These are phyloP conservation scores for Lontra canadensis DNA, from an alignment of 2,113 vertebrate species.

Conservation along the genomic window DNA sequence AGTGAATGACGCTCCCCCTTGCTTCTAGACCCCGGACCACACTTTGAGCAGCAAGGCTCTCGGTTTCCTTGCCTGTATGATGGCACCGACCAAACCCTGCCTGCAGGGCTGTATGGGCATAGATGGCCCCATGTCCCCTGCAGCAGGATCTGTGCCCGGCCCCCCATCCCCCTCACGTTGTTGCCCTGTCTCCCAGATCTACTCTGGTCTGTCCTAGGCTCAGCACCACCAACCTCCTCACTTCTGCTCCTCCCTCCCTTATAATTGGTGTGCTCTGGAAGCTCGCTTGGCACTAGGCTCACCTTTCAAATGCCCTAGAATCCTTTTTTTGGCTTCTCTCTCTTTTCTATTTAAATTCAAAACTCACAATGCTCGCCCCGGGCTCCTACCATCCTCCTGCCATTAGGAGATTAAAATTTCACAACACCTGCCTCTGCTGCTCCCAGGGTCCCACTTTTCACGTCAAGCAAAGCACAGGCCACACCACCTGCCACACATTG, in stretches of 20 bases:
- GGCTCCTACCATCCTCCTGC: background rate
- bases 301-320: slow-evolving; percentile 58
- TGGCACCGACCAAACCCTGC: background rate
- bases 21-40: background rate
- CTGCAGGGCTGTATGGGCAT: fast-evolving
- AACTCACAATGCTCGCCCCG: background rate
- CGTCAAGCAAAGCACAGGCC: background rate
- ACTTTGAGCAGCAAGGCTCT: background rate
- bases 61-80: background rate
- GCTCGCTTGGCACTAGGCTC: background rate
- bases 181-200: background rate
- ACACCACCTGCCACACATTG: background rate
- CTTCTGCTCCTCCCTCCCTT: background rate
- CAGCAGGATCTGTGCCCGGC: fast-evolving
- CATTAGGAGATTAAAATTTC: background rate
- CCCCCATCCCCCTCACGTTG: background rate
- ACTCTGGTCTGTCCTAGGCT: background rate
- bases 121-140: fast-evolving
- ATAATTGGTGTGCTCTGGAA: background rate
- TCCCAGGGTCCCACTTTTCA: background rate
- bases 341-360: slow-evolving; percentile 57
- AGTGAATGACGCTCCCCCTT: fast-evolving
- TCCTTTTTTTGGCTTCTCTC: background rate
- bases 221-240: background rate
- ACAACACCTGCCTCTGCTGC: background rate